phyloP scores from a whole-genome alignment of 2,113 vertebrate genomes.

The Rhinoptilus africanus region DNA sequence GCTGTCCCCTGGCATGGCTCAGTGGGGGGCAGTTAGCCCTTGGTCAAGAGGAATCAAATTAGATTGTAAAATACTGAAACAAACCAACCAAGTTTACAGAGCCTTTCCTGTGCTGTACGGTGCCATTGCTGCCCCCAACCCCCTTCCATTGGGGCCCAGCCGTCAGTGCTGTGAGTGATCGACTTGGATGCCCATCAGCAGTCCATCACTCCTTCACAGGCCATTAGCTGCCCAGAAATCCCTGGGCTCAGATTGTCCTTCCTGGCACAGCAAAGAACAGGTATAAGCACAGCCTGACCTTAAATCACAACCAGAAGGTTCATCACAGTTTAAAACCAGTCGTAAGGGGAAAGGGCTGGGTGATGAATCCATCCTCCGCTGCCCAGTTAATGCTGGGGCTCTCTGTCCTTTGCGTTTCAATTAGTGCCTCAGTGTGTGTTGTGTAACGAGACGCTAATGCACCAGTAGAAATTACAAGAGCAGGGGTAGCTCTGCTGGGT shows the following conservation, averaged over 20 bases:
- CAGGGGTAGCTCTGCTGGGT: background rate
- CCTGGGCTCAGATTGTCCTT: background rate
- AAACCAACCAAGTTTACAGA: background rate
- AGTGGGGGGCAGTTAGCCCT: background rate
- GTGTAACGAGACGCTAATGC: background rate
- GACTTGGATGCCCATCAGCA: background rate
- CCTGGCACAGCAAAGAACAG: background rate
- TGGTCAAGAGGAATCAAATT: background rate
- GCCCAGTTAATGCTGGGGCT: background rate
- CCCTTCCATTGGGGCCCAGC: fast-evolving
- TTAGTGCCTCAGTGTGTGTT: background rate
- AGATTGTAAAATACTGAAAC: background rate
- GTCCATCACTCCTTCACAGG: background rate
- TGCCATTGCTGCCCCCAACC: background rate
- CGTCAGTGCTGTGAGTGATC: background rate
- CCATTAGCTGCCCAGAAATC: background rate
- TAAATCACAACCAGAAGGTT: background rate
- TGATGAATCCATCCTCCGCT: background rate
- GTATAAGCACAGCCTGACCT: background rate
- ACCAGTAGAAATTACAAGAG: background rate
- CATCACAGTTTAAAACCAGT: background rate
- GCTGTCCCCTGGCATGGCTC: background rate
- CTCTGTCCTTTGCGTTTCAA: background rate
- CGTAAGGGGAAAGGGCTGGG: background rate
- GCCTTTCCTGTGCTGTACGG: background rate